A percentile compares a stretch with the other conserved stretches of the same genome.
These are phyloP conservation scores for Gobius niger DNA, from an alignment of 2,113 vertebrate genomes.

Conservation along the genomic window DNA sequence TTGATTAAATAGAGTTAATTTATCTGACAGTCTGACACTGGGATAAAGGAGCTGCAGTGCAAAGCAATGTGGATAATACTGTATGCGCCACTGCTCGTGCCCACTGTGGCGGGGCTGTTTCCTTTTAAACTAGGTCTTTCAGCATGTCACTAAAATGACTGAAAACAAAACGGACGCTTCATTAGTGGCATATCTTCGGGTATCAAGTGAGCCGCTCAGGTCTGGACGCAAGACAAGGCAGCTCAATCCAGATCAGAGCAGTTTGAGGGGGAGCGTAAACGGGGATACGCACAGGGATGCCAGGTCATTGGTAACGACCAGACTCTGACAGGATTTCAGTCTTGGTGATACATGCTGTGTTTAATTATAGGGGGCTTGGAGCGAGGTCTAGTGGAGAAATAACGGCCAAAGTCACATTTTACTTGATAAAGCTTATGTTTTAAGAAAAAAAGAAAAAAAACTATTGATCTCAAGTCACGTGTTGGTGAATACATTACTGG, in stretches of 20 bases:
- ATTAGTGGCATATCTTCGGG: conserved; percentile 22
- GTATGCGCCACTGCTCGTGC: neutral
- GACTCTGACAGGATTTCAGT: neutral
- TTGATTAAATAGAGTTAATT: no score
- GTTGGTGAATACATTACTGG: neutral
- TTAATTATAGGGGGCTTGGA: no score
- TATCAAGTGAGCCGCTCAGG: conserved; percentile 36
- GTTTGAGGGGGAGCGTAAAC: conserved; percentile 49
- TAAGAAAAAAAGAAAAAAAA: neutral
- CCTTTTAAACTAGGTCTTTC: neutral
- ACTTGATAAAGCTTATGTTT: neutral
- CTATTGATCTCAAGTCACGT: neutral
- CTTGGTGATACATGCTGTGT: no score
- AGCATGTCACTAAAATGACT: neutral
- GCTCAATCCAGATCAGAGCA: conserved; percentile 75
- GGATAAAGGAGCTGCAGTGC: neutral
- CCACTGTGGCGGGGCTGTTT: neutral
- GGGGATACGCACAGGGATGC: conserved; percentile 18
- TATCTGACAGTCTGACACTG: neutral
- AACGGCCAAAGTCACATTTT: conserved; percentile 11
- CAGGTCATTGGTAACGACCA: conserved; percentile 7
- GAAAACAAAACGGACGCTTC: conserved; percentile 9
- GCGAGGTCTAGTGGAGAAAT: neutral
- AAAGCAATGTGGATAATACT: neutral
- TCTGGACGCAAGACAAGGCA: conserved; percentile 62